These are phyloP conservation scores for Pyralis farinalis DNA, from an alignment of 2,888 invertebrate genomes.

Conservation along the genomic window DNA sequence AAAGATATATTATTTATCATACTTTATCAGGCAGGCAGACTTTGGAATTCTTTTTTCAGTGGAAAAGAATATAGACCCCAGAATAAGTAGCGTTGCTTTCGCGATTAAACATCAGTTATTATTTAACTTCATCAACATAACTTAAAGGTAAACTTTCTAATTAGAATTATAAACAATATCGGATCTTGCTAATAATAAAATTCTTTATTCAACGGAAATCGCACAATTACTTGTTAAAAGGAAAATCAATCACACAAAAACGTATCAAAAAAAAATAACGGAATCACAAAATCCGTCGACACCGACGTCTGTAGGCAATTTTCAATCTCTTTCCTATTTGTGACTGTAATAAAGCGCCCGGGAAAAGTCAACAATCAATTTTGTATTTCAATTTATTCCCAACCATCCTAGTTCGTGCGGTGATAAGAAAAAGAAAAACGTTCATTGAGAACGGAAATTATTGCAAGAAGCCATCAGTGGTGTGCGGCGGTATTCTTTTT, in stretches of 20 bases:
- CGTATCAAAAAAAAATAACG: constrained; percentile 42
- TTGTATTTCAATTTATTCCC: constrained; percentile 81
- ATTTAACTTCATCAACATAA: too few relatives aligned
- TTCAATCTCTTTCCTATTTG: constrained; percentile 79
- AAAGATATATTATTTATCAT: too few relatives aligned
- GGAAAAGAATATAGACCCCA: too few relatives aligned
- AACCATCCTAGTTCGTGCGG: constrained; percentile 77
- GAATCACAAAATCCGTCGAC: constrained; percentile 52
- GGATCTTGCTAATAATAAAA: too few relatives aligned
- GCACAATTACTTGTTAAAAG: constrained; percentile 7
- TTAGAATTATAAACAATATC: too few relatives aligned
- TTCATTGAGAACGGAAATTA: constrained; percentile 81
- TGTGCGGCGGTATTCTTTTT: constrained; percentile 56
- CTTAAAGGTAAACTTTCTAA: too few relatives aligned
- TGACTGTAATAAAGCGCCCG: constrained; percentile 79
- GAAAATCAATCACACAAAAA: constrained; percentile 33
- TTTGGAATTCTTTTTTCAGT: too few relatives aligned
- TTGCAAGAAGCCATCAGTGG: constrained; percentile 79
- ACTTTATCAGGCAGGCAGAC: too few relatives aligned
- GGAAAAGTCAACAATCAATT: constrained; percentile 81
- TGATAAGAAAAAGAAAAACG: constrained; percentile 79
- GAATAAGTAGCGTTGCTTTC: too few relatives aligned
- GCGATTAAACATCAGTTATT: too few relatives aligned
- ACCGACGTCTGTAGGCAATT: constrained; percentile 63
- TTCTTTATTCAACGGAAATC: neutral